Percentiles rank a stretch among this genome's conserved stretches.
Conservation (phyloP, 2,113 vertebrate species). For the Copsychus sechellarum region DNA sequence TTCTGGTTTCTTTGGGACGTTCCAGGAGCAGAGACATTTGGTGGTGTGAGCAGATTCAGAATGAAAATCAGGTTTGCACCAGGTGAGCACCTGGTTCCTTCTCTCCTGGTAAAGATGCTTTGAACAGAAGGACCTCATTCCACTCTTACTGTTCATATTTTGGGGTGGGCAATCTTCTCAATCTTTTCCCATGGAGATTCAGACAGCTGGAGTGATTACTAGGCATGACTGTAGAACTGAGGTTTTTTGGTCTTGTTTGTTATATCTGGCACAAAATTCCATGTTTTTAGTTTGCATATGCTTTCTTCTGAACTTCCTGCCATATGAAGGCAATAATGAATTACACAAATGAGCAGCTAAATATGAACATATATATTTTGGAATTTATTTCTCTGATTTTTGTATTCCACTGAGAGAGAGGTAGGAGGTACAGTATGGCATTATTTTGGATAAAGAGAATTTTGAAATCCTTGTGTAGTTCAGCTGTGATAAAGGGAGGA, state of each 20-base stretch:
- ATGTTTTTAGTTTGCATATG: background rate
- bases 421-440: background rate
- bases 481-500: background rate
- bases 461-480: background rate
- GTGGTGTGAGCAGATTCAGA: background rate
- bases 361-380: background rate
- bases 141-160: background rate
- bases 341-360: background rate
- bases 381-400: background rate
- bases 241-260: background rate
- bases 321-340: background rate
- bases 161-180: background rate
- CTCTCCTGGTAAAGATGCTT: background rate
- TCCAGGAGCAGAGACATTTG: background rate
- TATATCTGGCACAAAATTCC: background rate
- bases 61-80: background rate
- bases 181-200: background rate
- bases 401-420: background rate
- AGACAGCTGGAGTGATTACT: background rate
- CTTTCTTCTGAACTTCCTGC: background rate
- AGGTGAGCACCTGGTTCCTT: background rate
- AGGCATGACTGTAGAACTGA: background rate
- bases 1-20: background rate
- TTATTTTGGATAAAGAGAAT: background rate
- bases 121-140: background rate